A percentile compares a stretch with the other conserved stretches of the same genome.
These are phyloP conservation scores for Nilaparvata lugens DNA, from an alignment of 1,140 invertebrate genomes.

Conservation along the genomic window DNA sequence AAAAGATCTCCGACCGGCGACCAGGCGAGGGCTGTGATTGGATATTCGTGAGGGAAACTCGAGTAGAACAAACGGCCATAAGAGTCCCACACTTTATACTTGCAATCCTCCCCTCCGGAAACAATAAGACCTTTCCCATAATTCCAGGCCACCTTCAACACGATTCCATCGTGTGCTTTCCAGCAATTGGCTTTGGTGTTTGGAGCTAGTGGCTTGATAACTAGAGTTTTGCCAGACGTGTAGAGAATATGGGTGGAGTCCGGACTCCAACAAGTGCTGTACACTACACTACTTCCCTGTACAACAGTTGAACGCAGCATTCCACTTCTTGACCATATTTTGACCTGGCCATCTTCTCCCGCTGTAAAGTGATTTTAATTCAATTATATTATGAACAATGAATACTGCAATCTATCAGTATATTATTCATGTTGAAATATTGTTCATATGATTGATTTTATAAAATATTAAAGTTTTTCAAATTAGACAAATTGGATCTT, in stretches of 20 bases:
- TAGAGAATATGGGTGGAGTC: conserved; percentile 77
- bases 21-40: conserved; percentile 86
- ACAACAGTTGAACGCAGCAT: conserved; percentile 87
- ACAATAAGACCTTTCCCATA: conserved; percentile 76
- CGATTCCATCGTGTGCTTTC: conserved; percentile 91
- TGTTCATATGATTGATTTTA: too few relatives aligned
- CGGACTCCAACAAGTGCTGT: conserved; percentile 79
- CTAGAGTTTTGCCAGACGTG: conserved; percentile 68
- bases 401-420: too few relatives aligned
- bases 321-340: conserved; percentile 94
- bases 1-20: conserved; percentile 84
- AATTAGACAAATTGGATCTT: too few relatives aligned
- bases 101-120: conserved; percentile 92
- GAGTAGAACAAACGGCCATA: conserved; percentile 79
- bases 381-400: too few relatives aligned
- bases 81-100: conserved; percentile 91
- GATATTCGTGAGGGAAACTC: conserved; percentile 75
- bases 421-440: too few relatives aligned
- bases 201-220: conserved; percentile 84
- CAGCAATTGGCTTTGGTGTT: conserved; percentile 84
- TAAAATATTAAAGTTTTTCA: too few relatives aligned
- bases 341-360: conserved; percentile 92
- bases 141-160: conserved; percentile 85
- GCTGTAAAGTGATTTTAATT: conserved; percentile 40
- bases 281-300: conserved; percentile 68